Conservation (phyloP, 2,797 vertebrate genomes). For the Eidolon dupreanum region DNA sequence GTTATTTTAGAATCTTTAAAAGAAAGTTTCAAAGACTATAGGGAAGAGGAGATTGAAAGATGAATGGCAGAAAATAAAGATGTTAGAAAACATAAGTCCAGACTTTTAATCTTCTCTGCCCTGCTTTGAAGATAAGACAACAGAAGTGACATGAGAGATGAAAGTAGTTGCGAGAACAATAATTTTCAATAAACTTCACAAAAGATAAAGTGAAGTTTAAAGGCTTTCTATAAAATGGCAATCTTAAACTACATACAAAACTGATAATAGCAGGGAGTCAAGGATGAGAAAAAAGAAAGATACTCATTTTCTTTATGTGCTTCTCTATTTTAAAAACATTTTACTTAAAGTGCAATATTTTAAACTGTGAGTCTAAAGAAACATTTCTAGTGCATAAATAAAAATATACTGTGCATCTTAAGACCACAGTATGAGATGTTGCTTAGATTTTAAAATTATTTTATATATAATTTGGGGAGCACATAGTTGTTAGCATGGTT, state of each 20-base stretch:
- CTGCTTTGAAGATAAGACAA: neutral
- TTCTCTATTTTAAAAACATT: neutral
- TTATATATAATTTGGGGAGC: conserved; percentile 1
- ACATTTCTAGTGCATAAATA: conserved; percentile 19
- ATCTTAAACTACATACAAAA: neutral
- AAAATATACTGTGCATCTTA: conserved; percentile 16
- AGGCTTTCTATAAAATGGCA: neutral
- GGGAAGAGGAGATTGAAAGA: neutral
- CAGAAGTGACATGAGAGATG: neutral
- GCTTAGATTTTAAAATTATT: conserved; percentile 22
- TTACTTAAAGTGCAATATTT: neutral
- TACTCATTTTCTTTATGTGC: neutral
- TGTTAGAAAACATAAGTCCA: neutral
- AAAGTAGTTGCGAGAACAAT: neutral
- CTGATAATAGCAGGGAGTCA: neutral
- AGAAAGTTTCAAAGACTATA: neutral
- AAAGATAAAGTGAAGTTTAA: neutral
- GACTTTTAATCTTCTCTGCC: neutral
- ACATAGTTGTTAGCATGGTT: neutral
- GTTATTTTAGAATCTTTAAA: neutral
- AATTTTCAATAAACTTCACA: neutral
- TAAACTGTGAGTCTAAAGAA: conserved; percentile 42
- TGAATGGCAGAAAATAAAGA: neutral
- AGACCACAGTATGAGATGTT: neutral
- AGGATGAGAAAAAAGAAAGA: neutral